Percentiles rank a stretch among this genome's conserved stretches.
These are phyloP conservation scores for Cuniculus paca DNA, from an alignment of 2,797 vertebrate genomes.

Conservation along the genomic window DNA sequence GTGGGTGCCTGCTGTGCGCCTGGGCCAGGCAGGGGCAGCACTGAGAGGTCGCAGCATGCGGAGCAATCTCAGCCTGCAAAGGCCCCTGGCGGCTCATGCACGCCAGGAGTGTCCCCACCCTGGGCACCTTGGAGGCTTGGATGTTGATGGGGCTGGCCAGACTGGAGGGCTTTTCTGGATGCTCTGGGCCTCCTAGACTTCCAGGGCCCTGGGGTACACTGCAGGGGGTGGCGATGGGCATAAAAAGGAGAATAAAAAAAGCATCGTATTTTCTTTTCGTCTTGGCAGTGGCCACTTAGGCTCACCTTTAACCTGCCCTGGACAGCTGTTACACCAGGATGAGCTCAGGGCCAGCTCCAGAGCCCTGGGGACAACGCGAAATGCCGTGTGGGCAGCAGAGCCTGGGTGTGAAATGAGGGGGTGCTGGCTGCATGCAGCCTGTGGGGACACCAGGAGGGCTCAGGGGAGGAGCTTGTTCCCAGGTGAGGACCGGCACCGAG, in stretches of 20 bases:
- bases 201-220: background rate
- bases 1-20: background rate
- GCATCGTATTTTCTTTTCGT: background rate
- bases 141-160: background rate
- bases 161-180: background rate
- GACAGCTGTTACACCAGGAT: accelerated
- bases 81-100: too few relatives aligned
- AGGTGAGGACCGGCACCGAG: background rate
- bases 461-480: background rate
- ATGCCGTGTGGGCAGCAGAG: too few relatives aligned
- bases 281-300: background rate
- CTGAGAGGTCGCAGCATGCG: background rate
- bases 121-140: background rate
- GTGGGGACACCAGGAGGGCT: background rate
- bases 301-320: background rate
- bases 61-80: background rate
- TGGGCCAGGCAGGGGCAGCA: accelerated
- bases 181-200: background rate
- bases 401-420: background rate
- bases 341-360: background rate
- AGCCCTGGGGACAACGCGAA: background rate
- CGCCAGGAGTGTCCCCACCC: background rate
- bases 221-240: background rate
- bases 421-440: too few relatives aligned
- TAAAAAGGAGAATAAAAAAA: background rate